A percentile compares a stretch with the other conserved stretches of the same genome.
These are phyloP conservation scores for Aphyosemion australe DNA, from an alignment of 2,113 vertebrate species.

Conservation along the genomic window DNA sequence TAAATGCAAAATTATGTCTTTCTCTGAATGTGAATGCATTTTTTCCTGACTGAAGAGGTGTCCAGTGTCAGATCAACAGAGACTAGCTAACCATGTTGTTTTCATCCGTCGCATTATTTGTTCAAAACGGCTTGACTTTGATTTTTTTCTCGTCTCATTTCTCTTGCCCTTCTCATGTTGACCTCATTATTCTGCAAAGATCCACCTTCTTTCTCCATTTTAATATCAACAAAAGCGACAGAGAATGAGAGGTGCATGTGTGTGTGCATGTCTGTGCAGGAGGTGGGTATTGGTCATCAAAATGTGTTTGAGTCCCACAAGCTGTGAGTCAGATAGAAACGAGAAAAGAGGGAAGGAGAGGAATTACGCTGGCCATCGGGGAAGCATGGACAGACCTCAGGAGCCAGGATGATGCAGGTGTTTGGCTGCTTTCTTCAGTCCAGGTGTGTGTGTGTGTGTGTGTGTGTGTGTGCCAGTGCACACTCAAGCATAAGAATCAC, in stretches of 20 bases:
- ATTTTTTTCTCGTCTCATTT: constrained; percentile 43
- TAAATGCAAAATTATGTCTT: neutral
- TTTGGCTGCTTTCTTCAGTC: constrained; percentile 61
- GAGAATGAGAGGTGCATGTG: constrained; percentile 27
- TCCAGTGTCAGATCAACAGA: neutral
- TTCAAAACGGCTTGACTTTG: constrained; percentile 37
- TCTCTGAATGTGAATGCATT: neutral
- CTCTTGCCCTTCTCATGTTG: constrained; percentile 56
- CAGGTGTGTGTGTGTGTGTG: constrained; percentile 64
- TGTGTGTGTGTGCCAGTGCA: neutral
- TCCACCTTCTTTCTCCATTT: constrained; percentile 75
- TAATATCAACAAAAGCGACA: constrained; percentile 76
- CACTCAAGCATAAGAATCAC: constrained; percentile 27
- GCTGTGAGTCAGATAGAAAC: constrained; percentile 66
- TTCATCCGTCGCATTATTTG: constrained; percentile 56
- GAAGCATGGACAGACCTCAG: constrained; percentile 59
- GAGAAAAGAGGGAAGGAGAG: constrained; percentile 55
- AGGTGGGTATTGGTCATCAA: constrained; percentile 64
- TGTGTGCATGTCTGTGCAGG: constrained; percentile 25
- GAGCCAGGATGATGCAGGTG: constrained; percentile 75
- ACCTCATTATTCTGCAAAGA: constrained; percentile 78
- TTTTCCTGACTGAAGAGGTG: neutral
- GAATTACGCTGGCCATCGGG: constrained; percentile 42
- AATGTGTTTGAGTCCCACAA: constrained; percentile 63
- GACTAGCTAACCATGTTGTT: neutral